Evolutionary conservation across 2,113 vertebrate genomes (phyloP).

Genomic region (Empidonax alnorum): DNA sequence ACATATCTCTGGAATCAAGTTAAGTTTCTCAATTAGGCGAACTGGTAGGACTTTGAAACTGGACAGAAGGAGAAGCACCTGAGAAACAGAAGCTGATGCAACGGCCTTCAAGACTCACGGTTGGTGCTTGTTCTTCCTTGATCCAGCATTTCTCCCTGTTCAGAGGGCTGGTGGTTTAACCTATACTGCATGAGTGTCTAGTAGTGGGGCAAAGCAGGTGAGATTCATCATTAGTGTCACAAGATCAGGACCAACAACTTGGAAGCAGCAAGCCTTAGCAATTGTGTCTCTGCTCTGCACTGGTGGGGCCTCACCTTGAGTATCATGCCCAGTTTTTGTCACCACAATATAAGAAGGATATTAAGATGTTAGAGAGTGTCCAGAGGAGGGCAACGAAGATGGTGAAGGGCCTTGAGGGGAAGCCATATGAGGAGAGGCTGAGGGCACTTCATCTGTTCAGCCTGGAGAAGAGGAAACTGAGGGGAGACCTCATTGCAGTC

Average conservation of each 20-base stretch:
- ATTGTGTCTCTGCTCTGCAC: not conserved
- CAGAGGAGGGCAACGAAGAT: not conserved
- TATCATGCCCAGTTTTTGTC: not conserved
- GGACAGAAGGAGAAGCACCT: not conserved
- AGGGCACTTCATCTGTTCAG: not conserved
- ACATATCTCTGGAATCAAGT: not conserved
- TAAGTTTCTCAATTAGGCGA: not conserved
- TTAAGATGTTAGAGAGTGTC: not conserved
- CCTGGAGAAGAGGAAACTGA: not conserved
- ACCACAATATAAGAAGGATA: not conserved
- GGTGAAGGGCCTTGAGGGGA: not conserved
- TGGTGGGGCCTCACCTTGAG: not conserved
- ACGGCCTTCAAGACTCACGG: not conserved
- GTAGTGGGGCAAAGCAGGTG: not conserved
- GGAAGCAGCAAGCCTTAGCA: not conserved
- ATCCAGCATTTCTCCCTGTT: not conserved
- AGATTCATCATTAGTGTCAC: not conserved
- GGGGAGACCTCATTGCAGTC: not conserved
- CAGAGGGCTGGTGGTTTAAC: not conserved
- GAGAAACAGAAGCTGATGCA: not conserved
- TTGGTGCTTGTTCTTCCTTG: not conserved
- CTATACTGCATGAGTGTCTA: not conserved
- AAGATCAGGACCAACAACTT: not conserved
- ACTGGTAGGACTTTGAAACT: not conserved
- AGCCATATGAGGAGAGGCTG: not conserved